Base-by-base conservation (phyloP, 2,888 invertebrate genomes). In the Linnaemya tessellans region DNA sequence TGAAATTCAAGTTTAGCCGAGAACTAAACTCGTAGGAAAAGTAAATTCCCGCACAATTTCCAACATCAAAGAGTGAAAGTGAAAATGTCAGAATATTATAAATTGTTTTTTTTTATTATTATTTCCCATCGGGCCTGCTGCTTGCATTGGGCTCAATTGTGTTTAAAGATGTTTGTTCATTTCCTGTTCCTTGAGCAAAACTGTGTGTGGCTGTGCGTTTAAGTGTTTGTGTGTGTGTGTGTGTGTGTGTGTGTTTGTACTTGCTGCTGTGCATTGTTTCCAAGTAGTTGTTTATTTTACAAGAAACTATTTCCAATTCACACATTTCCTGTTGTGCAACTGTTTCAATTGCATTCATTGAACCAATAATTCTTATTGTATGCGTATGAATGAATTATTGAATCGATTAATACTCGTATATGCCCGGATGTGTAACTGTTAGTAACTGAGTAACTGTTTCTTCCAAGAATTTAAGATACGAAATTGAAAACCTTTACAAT, bases 401-500 rank as follows among this genome's bases (percentile, higher is more conserved):
- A 3, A 58, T 58, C 0, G n/a, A 54, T 54, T 18, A 54, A 18
- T 70, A 10, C n/a, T n/a, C n/a, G n/a, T n/a, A n/a, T 41, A 1
- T 58, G 58, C 1, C 18, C 35, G 38, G 25, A 18, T 74, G 51
- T 64, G 64, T 41, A 51, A 3, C 35, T 1, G 62, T 38, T n/a
- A n/a, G 22, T 18, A 15, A 56, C 11, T 4, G 18, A 41, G 58
- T 54, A 51, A 62, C 51, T 75, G 70, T 64, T 74, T 51, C 51
- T 51, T 73, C 15, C 46, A 18, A 51, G 65, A 73, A 65, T 25
- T 73, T 9, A 7, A n/a, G 74, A 81, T 81, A 81, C 46, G 74
- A 75, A 70, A 81, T 75, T 62, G 58, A 35, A 74, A 75, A 56
- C 68, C 54, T 30, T 70, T 9, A 75, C 67, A 81, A 70, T 54